Base-by-base conservation (phyloP, 2,888 invertebrate genomes). In the Allacma fusca region DNA sequence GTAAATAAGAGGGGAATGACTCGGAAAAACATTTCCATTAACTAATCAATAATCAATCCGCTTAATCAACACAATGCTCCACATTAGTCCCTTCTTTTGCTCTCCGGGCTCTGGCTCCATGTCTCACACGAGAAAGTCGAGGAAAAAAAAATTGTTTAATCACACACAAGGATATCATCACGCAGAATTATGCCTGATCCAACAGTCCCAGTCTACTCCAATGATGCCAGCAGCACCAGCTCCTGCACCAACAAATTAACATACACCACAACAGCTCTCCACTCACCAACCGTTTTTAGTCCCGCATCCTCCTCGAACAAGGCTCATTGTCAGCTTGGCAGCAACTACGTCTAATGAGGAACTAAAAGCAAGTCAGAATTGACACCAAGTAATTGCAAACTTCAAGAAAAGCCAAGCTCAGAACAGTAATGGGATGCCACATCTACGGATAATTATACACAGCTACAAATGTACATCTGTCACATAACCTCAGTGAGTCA, bases 1-100 rank as follows among this genome's bases (percentile, higher is more conserved):
- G 83, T 82, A 83, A 83, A 83, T 83, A 83, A 82, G 82, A 82
- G 78, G 80, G 80, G 81, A 83, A 82, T 82, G 82, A 82, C 82
- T 82, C 75, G 81, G 79, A 69, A 74, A 83, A 83, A 81, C 81
- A 81, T 81, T 83, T 83, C 81, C 83, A 82, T 82, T 83, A 82
- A 82, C 81, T 83, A 83, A 83, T 83, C 83, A 83, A 83, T 83
- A 83, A 83, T 83, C 83, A 83, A 83, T 81, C 79, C 80, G 78
- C 76, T 77, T 79, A 81, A 81, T 81, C 81, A 81, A 80, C 81
- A 79, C 79, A 79, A 80, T 79, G 79, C 74, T 75, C 79, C 75
- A 80, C 79, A 77, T 79, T 77, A 72, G 69, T 73, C 75, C 16
- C 24, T 70, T 76, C 70, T 69, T 24, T 44, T 23, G 43, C 70